These are phyloP conservation scores for Entelurus aequoreus DNA, from an alignment of 2,113 vertebrate species.

Conservation along the genomic window DNA sequence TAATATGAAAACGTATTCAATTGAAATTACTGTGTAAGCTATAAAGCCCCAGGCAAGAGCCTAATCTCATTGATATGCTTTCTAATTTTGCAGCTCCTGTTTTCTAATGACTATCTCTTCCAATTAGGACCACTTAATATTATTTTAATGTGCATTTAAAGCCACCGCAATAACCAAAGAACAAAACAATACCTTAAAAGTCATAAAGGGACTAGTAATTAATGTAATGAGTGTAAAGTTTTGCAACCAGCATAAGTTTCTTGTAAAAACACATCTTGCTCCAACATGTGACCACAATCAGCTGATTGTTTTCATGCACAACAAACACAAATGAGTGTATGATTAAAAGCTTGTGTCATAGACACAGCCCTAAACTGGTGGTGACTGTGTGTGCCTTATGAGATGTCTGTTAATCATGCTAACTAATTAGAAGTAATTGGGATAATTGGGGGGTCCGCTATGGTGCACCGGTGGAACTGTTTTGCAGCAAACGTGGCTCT, in stretches of 20 bases:
- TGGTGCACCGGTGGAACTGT: not conserved
- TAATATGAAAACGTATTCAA: too few relatives aligned
- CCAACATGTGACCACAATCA: not conserved
- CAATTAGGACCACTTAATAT: constrained; percentile 26
- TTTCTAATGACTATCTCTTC: constrained; percentile 29
- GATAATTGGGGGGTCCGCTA: constrained; percentile 15
- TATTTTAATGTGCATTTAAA: constrained; percentile 13
- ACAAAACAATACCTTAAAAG: constrained; percentile 11
- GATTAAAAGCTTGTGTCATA: constrained; percentile 8
- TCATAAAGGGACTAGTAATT: constrained; percentile 22
- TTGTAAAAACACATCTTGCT: constrained; percentile 1
- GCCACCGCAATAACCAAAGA: constrained; percentile 13
- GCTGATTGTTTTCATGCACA: not conserved
- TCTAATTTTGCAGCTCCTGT: constrained; percentile 22
- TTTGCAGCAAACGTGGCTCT: constrained; percentile 5
- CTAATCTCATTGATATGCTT: constrained; percentile 15
- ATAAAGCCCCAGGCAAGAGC: too few relatives aligned
- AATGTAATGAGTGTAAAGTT: constrained; percentile 16
- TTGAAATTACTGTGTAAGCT: too few relatives aligned
- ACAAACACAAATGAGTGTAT: not conserved
- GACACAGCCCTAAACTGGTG: constrained; percentile 3
- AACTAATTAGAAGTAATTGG: constrained; percentile 12
- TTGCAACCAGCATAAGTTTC: constrained; percentile 4
- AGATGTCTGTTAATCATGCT: constrained; percentile 15
- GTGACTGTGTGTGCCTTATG: constrained; percentile 6